These are phyloP conservation scores for Drosophila hawaiiensis DNA, from an alignment of 2,888 invertebrate species.

Conservation along the genomic window DNA sequence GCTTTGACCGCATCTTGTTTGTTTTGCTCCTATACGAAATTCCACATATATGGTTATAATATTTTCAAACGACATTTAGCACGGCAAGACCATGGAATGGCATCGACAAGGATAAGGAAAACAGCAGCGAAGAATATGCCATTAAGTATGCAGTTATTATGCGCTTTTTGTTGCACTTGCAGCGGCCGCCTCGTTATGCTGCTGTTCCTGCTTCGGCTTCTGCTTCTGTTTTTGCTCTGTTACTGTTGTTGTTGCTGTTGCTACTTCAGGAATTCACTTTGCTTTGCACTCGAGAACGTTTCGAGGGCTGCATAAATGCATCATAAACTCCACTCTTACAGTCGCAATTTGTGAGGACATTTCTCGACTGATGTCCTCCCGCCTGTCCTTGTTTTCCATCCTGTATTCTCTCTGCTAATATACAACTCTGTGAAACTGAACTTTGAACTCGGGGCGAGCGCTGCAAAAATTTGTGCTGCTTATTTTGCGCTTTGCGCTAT, in stretches of 20 bases:
- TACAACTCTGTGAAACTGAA: slow-evolving; percentile 59
- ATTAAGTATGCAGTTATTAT: slow-evolving; percentile 78
- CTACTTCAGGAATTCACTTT: slow-evolving; percentile 40
- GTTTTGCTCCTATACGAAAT: neutral
- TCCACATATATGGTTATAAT: neutral
- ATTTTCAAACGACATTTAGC: slow-evolving; percentile 37
- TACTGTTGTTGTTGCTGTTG: neutral
- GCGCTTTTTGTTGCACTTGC: slow-evolving; percentile 77
- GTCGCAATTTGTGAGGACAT: slow-evolving; percentile 72
- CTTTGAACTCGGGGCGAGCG: slow-evolving; percentile 62
- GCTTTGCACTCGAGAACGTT: slow-evolving; percentile 65
- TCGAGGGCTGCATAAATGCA: slow-evolving; percentile 74
- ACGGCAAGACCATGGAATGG: neutral
- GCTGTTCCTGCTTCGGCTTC: neutral
- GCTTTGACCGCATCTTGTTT: neutral
- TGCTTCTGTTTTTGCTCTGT: slow-evolving; percentile 21
- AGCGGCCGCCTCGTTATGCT: slow-evolving; percentile 68
- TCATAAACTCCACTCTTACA: slow-evolving; percentile 69
- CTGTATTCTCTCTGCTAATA: slow-evolving; percentile 63
- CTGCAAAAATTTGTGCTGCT: slow-evolving; percentile 69
- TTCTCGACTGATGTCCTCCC: slow-evolving; percentile 38
- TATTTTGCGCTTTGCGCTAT: slow-evolving; percentile 71
- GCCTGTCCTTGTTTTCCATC: neutral
- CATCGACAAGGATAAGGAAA: slow-evolving; percentile 1
- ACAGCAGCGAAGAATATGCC: slow-evolving; percentile 53